Base-by-base conservation (phyloP, 1,140 invertebrate species). In the Alviniconcha marisindica region DNA sequence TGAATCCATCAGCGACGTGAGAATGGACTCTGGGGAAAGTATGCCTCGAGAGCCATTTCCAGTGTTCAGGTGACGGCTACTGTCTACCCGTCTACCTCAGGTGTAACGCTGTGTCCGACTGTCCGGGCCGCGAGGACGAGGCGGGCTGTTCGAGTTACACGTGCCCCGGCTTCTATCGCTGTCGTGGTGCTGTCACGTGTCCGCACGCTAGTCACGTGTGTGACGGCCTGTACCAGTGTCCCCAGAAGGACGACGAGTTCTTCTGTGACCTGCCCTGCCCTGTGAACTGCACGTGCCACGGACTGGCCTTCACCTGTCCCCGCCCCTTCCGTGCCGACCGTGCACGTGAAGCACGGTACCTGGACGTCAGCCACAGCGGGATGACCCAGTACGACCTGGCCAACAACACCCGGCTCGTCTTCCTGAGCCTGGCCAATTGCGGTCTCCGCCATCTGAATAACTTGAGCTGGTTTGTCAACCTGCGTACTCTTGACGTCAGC, bases 61-160 rank as follows among this genome's bases (percentile, higher is more conserved):
- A 51, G 76, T 77, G 76, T 54, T 24, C 44, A 51, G 21, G 42
- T 15, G 21, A 54, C 18, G 44, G 51, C 10, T 38, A 77, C 28
- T 77, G 76, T n/a, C 76, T 77, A n/a, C 76, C 76, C 18, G n/a
- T 42, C 76, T 77, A 48, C 48, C 21, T 42, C 42, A 21, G 76
- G 12, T 77, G 76, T 77, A 77, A 77, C 44, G 76, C 14, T 36
- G 31, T 77, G n/a, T 77, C 51, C 38, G 76, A 77, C 76, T 77
- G 76, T 33, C 76, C 76, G 15, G 76, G 42, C 51, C 42, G 54
- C 24, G 76, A 77, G 44, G 76, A 77, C 31, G 76, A 77, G 42
- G 48, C n/a, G 48, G 76, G n/a, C 31, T 77, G 76, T 77, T 42
- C 51, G n/a, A 54, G 44, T 28, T 77, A 56, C 48, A 77, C 76